Evolutionary conservation across 1,140 invertebrate species (phyloP), one percentile per base, ranked within the genome.

Genomic region (Pogonomyrmex californicus): DNA sequence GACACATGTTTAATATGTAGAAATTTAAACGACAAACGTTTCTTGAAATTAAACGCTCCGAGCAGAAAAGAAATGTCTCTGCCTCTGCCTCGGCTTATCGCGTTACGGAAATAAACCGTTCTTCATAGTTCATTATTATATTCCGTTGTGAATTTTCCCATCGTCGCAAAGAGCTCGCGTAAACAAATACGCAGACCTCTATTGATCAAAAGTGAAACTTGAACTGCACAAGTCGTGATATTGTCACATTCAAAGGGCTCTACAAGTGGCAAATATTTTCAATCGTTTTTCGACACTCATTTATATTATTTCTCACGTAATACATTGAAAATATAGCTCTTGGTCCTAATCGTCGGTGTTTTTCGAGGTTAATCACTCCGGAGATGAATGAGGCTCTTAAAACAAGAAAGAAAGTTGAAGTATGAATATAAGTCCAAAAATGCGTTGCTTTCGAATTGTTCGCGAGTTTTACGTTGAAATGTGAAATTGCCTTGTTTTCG

Each of bases 11-110:
- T 60, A 82, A 73, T 60, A 60, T 12, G 41, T 73, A 70, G 63
- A 70, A 82, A 82, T 60, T 60, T 73, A 47, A 47, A n/a, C 68
- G 30, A 36, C 60, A 60, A 82, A 82, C 41, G 41, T 60, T 73
- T 14, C 66, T 60, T 36, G 41, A 41, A 44, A 73, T 82, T 73
- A 71, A 41, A 82, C 38, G 5, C 1, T 60, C 58, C 38, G 60
- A 36, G 38, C 4, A 58, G 47, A 54, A 60, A 58, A 47, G 41
- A 82, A 30, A 36, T 23, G 2, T 68, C 36, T 54, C 6, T 12
- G 2, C 2, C n/a, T 68, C 12, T 71, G 4, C 14, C 7, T 36
- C 30, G 17, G n/a, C 33, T 70, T 33, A 44, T 38, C 30, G 17
- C 41, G 30, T 36, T 60, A 36, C 56, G 38, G 1, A 36, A 60